Conservation (phyloP, 2,113 vertebrate species). For the Rana temporaria region DNA sequence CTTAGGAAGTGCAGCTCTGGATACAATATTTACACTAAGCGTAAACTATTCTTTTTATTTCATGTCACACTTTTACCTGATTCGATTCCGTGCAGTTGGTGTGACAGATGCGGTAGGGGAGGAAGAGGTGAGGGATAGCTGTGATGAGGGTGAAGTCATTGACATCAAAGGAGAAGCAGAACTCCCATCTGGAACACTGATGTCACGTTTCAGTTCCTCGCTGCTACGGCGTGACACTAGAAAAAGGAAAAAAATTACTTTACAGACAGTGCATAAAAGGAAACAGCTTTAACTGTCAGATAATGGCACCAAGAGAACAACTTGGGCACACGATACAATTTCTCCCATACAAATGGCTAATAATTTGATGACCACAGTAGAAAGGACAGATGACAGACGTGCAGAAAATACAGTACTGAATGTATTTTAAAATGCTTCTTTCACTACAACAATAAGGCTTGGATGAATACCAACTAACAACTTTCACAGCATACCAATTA, state of each 20-base stretch:
- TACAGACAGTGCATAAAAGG: background rate
- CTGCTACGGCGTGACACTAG: slow-evolving; percentile 89
- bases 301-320: background rate
- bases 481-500: background rate
- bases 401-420: no score
- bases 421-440: no score
- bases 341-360: background rate
- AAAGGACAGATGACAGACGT: background rate
- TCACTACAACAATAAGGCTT: background rate
- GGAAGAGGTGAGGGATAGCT: slow-evolving; percentile 80
- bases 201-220: slow-evolving; percentile 92
- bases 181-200: slow-evolving; percentile 80
- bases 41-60: no score
- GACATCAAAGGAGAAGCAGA: slow-evolving; percentile 85
- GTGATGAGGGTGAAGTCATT: slow-evolving; percentile 85
- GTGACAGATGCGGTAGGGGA: slow-evolving; percentile 91
- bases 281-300: background rate
- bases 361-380: background rate
- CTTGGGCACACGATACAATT: background rate
- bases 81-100: slow-evolving; percentile 88
- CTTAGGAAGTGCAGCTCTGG: no score
- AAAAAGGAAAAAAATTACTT: slow-evolving; percentile 35
- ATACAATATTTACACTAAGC: no score
- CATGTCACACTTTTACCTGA: slow-evolving; percentile 74
- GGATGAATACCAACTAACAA: background rate